phyloP scores from a whole-genome alignment of 2,888 invertebrate genomes.

The Ephialtes manifestator region DNA sequence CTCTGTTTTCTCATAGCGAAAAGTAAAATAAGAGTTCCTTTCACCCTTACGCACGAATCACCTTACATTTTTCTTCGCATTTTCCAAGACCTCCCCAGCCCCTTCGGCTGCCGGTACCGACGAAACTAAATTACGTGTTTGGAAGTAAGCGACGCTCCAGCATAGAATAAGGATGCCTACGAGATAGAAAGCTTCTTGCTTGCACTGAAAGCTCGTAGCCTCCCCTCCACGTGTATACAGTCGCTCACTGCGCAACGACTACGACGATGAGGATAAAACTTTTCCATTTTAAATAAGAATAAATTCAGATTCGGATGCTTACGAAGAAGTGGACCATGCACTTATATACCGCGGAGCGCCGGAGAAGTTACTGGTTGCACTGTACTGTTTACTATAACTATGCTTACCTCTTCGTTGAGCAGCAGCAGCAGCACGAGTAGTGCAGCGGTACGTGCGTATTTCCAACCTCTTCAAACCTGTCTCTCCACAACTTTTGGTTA shows the following conservation, averaged over 20 bases:
- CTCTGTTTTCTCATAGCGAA: slow-evolving; percentile 1
- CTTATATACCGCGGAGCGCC: slow-evolving; percentile 26
- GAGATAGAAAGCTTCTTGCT: slow-evolving; percentile 31
- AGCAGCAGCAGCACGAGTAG: background rate
- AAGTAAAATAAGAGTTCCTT: slow-evolving; percentile 49
- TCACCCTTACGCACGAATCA: slow-evolving; percentile 66
- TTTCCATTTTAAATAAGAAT: slow-evolving; percentile 83
- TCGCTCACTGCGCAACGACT: slow-evolving; percentile 19
- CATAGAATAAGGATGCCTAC: slow-evolving; percentile 7
- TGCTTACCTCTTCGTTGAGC: background rate
- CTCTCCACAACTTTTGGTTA: slow-evolving; percentile 19
- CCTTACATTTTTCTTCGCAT: slow-evolving; percentile 30
- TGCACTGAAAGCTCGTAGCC: slow-evolving; percentile 37
- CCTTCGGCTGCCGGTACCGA: slow-evolving; percentile 60
- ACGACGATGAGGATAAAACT: slow-evolving; percentile 74
- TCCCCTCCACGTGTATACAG: slow-evolving; percentile 1
- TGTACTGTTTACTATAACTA: slow-evolving; percentile 13
- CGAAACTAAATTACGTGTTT: slow-evolving; percentile 82
- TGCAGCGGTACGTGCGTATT: background rate
- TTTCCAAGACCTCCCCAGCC: slow-evolving; percentile 25
- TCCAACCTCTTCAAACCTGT: slow-evolving; percentile 8
- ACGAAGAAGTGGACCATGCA: slow-evolving; percentile 49
- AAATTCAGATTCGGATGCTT: slow-evolving; percentile 78
- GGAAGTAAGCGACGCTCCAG: slow-evolving; percentile 68
- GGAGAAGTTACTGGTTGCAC: slow-evolving; percentile 30